Base-by-base conservation (phyloP, 92 coral and sea anemone genomes). In the Zoanthus gigantus region DNA sequence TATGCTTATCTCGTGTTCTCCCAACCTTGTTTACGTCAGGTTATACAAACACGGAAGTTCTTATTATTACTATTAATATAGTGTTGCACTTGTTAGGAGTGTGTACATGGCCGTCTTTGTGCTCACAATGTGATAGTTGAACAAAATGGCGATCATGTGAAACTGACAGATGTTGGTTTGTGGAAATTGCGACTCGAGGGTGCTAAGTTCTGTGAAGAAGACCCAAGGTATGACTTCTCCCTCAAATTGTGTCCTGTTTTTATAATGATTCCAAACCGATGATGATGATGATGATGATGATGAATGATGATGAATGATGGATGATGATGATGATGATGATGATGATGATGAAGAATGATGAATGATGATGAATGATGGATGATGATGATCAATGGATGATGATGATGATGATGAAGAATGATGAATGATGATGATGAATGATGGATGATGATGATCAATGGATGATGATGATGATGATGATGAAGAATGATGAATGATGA, bases 51-150 rank as follows among this genome's bases (percentile, higher is more conserved):
- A 37, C 42, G 42, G 42, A 37, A 37, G 42, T 6, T 63, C 7
- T 16, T 15, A 63, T 6, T 63, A 16, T 16, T 63, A 23, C 7
- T 71, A 2, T 4, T 71, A 71, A 60, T 47, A 66, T 10, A 17
- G 34, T 4, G 1, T 2, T 23, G 46, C 28, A 28, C 16, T 81
- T 17, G 71, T 50, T 16, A 95, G 95, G 79, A 92, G 54, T 86
- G 86, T 57, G 90, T 94, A 37, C 97, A 97, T 82, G 99, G 99
- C 7, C 94, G 96, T 37, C 94, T 97, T 7, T 87, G 92, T 66
- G 98, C 99, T 16, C 97, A 95, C 76, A 95, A 93, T 73, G 95
- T 97, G 10, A 75, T 97, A 46, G 94, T 97, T 5, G 88, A 90
- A 44, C 78, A 71, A 48, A 93, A 95, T 54, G 96, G 93, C 10